Evolutionary conservation across 2,888 invertebrate species (phyloP), one percentile per base, ranked within the genome.

Genomic region (Napeogenes inachia): DNA sequence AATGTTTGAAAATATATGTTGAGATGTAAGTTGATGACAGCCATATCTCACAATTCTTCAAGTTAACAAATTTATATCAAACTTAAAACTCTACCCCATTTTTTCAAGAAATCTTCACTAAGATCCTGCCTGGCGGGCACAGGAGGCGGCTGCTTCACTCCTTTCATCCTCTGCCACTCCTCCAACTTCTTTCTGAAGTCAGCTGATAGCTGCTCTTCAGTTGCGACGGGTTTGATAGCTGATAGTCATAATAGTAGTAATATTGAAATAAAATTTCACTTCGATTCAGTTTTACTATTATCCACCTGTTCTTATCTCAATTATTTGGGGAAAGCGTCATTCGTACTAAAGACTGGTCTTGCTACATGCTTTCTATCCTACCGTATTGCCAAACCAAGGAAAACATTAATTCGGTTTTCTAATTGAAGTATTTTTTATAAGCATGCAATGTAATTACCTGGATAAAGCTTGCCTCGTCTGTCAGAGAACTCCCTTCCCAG

Each of bases 171-270:
- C 75, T 97, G 95, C 97, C 97, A 97, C 80, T 97, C 97, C 69
- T 94, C 94, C 38, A 97, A 85, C 79, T 97, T 97, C 80, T 95
- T 95, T 57, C 94, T 92, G 77, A 96, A 96, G 73, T 96, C 95
- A 0, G 95, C 93, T 1, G 95, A 94, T 5, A 96, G 80, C 75
- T 95, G 94, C 61, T 95, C 94, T 71, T 95, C 94, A 13, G 89
- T 89, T 2, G 90, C 89, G n/a, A 90, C 89, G 30, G 90, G 89
- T 0, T 86, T 78, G 0, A 83, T 72, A 3, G 79, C 83, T 81
- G 73, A 4, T 73, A 10, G 5, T 42, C 42, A 42, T 42, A 10
- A 42, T 3, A 10, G 12, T 38, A n/a, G 10, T 3, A 42, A 10
- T 21, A 21, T 21, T 21, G 21, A 21, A 21, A 21, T 21, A 21